These are phyloP conservation scores for Amphiura filiformis DNA, from an alignment of 35 echinoderm and acorn worm genomes.

Conservation along the genomic window DNA sequence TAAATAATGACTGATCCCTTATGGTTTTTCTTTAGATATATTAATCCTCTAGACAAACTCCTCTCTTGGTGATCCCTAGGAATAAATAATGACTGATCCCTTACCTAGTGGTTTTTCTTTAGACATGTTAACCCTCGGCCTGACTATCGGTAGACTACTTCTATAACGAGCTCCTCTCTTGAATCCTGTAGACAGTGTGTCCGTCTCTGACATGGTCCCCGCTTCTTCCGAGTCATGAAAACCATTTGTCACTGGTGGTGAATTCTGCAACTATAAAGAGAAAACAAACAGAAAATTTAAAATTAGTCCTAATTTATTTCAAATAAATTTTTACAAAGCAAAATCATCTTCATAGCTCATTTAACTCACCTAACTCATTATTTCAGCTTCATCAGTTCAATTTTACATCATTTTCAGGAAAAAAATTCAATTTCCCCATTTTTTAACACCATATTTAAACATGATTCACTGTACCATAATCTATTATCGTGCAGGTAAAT, in stretches of 20 bases:
- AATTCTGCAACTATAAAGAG: not conserved
- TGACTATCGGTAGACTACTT: constrained; percentile 60
- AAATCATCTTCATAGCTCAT: not conserved
- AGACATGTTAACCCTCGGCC: constrained; percentile 57
- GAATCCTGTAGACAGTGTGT: constrained; percentile 71
- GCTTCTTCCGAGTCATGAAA: constrained; percentile 30
- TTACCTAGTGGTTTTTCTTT: constrained; percentile 73
- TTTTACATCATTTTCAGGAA: not conserved
- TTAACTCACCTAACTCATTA: not conserved
- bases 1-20: constrained; percentile 37
- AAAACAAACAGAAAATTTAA: not conserved
- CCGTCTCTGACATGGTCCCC: constrained; percentile 66
- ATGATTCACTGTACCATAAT: too few relatives aligned
- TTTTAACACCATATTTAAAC: too few relatives aligned
- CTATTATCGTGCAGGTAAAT: too few relatives aligned
- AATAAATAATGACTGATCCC: constrained; percentile 25
- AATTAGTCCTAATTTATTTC: not conserved
- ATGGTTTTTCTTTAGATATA: constrained; percentile 64
- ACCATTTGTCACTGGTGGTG: constrained; percentile 34
- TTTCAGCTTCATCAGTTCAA: not conserved
- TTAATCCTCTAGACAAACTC: constrained; percentile 33
- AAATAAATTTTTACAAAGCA: not conserved
- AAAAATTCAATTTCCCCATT: not conserved
- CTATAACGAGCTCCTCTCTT: constrained; percentile 40
- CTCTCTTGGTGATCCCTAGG: constrained; percentile 43